Evolutionary conservation across 2,888 invertebrate species (phyloP).

Genomic region (Gisinianus flammeolus): DNA sequence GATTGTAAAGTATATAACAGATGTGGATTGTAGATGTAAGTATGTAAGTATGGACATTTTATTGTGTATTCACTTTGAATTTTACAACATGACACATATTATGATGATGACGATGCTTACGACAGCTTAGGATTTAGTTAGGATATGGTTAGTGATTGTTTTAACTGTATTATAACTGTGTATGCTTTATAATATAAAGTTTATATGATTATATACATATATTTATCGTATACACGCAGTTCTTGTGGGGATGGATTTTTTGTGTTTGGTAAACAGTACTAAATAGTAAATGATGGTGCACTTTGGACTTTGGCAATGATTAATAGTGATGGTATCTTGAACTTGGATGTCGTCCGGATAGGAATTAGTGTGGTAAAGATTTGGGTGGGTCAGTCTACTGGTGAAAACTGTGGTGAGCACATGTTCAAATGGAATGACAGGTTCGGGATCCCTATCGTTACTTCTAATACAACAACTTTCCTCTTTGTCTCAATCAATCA

Average conservation of each 20-base stretch:
- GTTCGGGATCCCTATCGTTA: conserved; percentile 34
- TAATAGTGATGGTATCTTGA: not conserved
- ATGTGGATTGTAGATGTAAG: too few relatives aligned
- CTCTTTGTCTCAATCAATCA: conserved; percentile 41
- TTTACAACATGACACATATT: not conserved
- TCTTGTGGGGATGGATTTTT: too few relatives aligned
- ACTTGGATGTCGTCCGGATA: not conserved
- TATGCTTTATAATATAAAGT: too few relatives aligned
- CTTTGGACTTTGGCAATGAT: not conserved
- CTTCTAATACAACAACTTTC: conserved; percentile 39
- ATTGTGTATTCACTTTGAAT: not conserved
- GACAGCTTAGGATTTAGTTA: too few relatives aligned
- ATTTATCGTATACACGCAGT: too few relatives aligned
- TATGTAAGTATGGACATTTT: too few relatives aligned
- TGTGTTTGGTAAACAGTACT: too few relatives aligned
- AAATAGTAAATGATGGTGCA: too few relatives aligned
- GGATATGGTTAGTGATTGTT: too few relatives aligned
- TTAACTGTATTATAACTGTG: too few relatives aligned
- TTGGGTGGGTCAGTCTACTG: conserved; percentile 34
- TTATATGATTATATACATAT: too few relatives aligned
- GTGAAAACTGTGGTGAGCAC: conserved; percentile 25
- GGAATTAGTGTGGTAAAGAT: not conserved
- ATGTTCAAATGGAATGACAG: conserved; percentile 37
- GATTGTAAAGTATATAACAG: too few relatives aligned
- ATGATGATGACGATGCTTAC: not conserved